phyloP scores from a whole-genome alignment of 2,113 vertebrate genomes.

The Axis porcinus region DNA sequence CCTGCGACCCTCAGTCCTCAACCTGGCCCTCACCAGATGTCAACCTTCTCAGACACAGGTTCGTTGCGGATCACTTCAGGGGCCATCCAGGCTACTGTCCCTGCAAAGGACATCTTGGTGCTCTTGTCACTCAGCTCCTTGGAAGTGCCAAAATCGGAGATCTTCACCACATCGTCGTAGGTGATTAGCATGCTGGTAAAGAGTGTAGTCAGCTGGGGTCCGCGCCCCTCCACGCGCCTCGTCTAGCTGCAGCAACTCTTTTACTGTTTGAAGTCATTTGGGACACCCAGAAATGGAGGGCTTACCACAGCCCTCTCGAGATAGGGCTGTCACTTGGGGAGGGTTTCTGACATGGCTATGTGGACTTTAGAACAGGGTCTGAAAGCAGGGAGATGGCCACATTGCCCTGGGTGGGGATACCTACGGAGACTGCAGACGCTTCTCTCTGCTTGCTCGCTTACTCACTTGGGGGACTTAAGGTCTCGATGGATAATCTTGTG shows the following conservation, averaged over 20 bases:
- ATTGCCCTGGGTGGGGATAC: background rate
- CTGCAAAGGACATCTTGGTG: conserved; percentile 99
- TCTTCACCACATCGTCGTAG: conserved; percentile 97
- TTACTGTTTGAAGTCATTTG: background rate
- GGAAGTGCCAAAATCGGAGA: conserved; percentile 98
- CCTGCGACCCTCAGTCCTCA: background rate
- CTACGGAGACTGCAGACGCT: background rate
- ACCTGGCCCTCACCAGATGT: conserved; percentile 91
- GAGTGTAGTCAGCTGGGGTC: conserved; percentile 52
- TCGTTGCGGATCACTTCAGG: conserved; percentile 98
- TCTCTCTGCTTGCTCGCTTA: background rate
- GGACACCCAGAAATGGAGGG: background rate
- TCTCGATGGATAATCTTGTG: conserved; percentile 99
- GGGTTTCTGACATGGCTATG: background rate
- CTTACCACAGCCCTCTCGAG: background rate
- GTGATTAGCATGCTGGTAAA: conserved; percentile 95
- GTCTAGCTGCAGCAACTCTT: background rate
- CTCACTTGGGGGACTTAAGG: conserved; percentile 98
- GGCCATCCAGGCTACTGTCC: conserved; percentile 99
- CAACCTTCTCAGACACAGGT: conserved; percentile 98
- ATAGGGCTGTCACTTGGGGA: background rate
- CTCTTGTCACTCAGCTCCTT: conserved; percentile 98
- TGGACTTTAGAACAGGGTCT: background rate
- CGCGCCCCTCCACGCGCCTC: background rate
- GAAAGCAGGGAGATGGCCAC: background rate